A percentile compares a stretch with the other conserved stretches of the same genome.
These are phyloP conservation scores for Acestrorhynchus altus DNA, from an alignment of 2,797 vertebrate genomes.

Conservation along the genomic window DNA sequence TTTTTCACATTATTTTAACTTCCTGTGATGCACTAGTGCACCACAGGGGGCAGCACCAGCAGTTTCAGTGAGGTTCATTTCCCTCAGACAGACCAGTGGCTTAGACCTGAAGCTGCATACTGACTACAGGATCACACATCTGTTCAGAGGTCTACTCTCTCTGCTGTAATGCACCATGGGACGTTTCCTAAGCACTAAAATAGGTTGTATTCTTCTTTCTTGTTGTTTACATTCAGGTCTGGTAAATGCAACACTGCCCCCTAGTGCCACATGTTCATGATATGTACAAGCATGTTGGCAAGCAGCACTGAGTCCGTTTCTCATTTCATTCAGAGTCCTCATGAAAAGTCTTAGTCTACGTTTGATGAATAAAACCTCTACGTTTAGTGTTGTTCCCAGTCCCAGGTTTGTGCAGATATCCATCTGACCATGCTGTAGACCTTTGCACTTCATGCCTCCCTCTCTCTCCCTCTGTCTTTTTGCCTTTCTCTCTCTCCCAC, in stretches of 20 bases:
- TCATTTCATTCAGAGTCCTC: slow-evolving; percentile 9
- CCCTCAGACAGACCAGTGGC: too few relatives aligned
- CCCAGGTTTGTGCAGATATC: slow-evolving; percentile 75
- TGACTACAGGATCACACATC: too few relatives aligned
- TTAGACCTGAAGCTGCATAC: too few relatives aligned
- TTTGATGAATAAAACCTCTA: slow-evolving; percentile 55
- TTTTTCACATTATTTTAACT: too few relatives aligned
- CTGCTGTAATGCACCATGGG: too few relatives aligned
- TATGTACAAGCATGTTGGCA: not conserved
- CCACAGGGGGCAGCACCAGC: too few relatives aligned
- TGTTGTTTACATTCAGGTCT: not conserved
- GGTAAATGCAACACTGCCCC: not conserved
- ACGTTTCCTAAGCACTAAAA: too few relatives aligned
- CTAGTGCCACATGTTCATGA: not conserved
- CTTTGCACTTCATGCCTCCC: slow-evolving; percentile 73
- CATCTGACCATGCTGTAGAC: slow-evolving; percentile 76
- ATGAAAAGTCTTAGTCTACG: not conserved
- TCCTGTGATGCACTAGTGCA: too few relatives aligned
- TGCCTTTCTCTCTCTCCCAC: slow-evolving; percentile 63
- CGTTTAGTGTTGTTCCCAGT: slow-evolving; percentile 74
- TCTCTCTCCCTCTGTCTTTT: slow-evolving; percentile 73
- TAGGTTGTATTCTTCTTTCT: not conserved
- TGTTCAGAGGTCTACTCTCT: too few relatives aligned
- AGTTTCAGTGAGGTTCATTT: too few relatives aligned
- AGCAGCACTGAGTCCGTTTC: not conserved